These are phyloP conservation scores for Boleophthalmus pectinirostris DNA, from an alignment of 2,113 vertebrate species.

Conservation along the genomic window DNA sequence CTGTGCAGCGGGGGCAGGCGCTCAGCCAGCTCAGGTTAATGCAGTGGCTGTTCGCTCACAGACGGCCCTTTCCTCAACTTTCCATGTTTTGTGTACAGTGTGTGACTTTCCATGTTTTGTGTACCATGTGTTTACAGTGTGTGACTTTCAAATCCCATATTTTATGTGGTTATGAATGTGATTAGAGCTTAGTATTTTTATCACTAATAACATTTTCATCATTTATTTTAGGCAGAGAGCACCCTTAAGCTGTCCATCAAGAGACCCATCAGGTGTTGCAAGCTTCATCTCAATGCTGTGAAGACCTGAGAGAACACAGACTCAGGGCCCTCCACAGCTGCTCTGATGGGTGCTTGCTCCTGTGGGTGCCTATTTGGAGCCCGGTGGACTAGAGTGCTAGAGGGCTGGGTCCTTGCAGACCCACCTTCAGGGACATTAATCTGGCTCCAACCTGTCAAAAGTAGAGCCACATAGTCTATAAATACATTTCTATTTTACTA, in stretches of 20 bases:
- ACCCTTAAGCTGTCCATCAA: neutral
- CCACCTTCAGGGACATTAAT: no score
- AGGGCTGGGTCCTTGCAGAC: no score
- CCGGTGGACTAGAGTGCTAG: no score
- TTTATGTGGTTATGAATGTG: neutral
- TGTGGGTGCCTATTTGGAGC: no score
- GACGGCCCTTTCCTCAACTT: conserved; percentile 2
- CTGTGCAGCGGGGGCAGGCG: conserved; percentile 1
- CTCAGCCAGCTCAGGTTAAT: neutral
- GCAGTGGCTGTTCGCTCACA: neutral
- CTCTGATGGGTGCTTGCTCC: no score
- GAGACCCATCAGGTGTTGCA: neutral
- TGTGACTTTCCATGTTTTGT: neutral
- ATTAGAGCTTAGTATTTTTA: neutral
- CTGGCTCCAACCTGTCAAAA: no score
- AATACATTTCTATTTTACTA: no score
- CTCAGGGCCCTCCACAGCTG: no score
- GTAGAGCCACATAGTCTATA: no score
- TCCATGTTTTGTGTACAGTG: conserved; percentile 9
- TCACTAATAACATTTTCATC: neutral
- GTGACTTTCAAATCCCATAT: neutral
- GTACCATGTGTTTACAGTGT: neutral
- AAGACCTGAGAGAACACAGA: no score
- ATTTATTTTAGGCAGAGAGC: neutral
- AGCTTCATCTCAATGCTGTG: no score